Conservation (phyloP, 2,113 vertebrate genomes). For the Litocranius walleri region DNA sequence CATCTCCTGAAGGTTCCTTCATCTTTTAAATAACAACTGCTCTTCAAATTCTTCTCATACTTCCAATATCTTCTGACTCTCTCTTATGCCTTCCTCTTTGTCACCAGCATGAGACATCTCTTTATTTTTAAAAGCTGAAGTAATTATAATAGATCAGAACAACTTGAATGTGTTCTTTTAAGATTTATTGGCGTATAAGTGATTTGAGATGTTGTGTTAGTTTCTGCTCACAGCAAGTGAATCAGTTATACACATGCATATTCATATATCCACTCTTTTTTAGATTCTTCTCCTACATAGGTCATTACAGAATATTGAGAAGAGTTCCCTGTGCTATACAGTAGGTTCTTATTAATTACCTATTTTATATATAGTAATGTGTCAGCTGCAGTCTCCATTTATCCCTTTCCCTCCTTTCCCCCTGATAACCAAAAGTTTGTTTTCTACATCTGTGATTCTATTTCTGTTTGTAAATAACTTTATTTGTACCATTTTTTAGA, state of each 20-base stretch:
- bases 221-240: neutral
- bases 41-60: neutral
- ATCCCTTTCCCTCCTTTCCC: neutral
- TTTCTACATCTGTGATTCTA: neutral
- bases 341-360: neutral
- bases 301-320: neutral
- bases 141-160: neutral
- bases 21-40: neutral
- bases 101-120: neutral
- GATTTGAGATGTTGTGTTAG: neutral
- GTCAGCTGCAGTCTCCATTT: neutral
- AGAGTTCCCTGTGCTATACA: neutral
- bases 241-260: neutral
- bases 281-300: neutral
- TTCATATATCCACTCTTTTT: neutral
- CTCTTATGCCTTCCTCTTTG: neutral
- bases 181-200: neutral
- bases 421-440: neutral
- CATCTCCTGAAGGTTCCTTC: neutral
- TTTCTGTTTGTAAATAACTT: neutral
- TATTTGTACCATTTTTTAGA: neutral
- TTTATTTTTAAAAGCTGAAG: neutral
- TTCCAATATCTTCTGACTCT: neutral
- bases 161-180: neutral
- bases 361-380: neutral